Base-by-base conservation (phyloP, 2,888 invertebrate species). In the Alsophila aescularia region DNA sequence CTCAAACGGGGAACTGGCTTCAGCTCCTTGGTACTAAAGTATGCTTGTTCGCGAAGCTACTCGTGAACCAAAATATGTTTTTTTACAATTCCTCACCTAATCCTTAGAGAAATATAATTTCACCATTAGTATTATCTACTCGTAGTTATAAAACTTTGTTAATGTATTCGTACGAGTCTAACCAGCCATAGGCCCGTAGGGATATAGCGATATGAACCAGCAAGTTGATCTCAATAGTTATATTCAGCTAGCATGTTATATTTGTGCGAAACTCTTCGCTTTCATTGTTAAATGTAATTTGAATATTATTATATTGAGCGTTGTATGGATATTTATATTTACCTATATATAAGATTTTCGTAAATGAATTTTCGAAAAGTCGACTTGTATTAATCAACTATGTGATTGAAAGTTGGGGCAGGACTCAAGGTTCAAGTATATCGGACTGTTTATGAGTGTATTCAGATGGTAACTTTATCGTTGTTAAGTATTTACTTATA, bases 181-280 rank as follows among this genome's bases (percentile, higher is more conserved):
- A 85, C 90, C 90, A 89, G 90, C 89, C 87, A 87, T 85, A 84
- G 87, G 79, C 81, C 74, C 83, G 81, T 81, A 83, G 69, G 86
- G 75, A 79, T 81, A 73, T 71, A 68, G 62, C 58, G 44, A 62
- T 73, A 70, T 69, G 51, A 67, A 75, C 57, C 59, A 65, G 65
- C 61, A 71, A 49, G 49, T 45, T 40, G 67, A 69, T 77, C 69
- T 76, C 72, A 70, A 74, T 77, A 75, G 67, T 70, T 70, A 72
- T 69, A 73, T 67, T 75, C 69, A 60, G 70, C 76, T 73, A 73
- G 72, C 66, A 64, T 77, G 72, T 72, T 77, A 74, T 58, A 50
- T 54, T 70, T 77, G 70, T 70, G 80, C 80, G 72, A 79, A 73
- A 73, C 69, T 79, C 77, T 82, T 80, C 73, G 88, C 88, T 89